These are phyloP conservation scores for Ceyx cyanopectus DNA, from an alignment of 2,113 vertebrate genomes.

Conservation along the genomic window DNA sequence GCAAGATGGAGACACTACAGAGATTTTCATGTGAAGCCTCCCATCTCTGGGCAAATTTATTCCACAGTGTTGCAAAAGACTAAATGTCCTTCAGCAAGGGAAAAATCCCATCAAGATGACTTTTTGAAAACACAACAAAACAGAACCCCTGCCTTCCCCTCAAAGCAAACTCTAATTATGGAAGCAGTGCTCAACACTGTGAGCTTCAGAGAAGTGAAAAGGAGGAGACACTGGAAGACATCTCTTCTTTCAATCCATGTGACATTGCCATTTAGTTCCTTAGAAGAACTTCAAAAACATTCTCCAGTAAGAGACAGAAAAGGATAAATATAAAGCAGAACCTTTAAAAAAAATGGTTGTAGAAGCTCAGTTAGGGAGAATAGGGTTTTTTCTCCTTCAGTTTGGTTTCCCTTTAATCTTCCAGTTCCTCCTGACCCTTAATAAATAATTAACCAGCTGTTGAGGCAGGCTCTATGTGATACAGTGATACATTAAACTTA, in stretches of 20 bases:
- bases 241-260: not conserved
- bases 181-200: not conserved
- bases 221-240: not conserved
- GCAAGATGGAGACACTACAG: not conserved
- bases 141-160: not conserved
- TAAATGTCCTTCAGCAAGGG: not conserved
- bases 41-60: not conserved
- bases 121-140: not conserved
- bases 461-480: not conserved
- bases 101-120: not conserved
- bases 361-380: not conserved
- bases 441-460: constrained; percentile 59
- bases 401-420: constrained; percentile 54
- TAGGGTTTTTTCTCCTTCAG: not conserved
- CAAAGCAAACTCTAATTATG: not conserved
- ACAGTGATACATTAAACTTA: constrained; percentile 10
- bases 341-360: not conserved
- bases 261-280: not conserved
- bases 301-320: not conserved
- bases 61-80: not conserved
- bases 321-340: constrained; percentile 3
- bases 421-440: not conserved
- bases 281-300: not conserved
- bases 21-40: not conserved
- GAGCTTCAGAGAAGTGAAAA: not conserved